These are phyloP conservation scores for Drosophila longiperda DNA, from an alignment of 2,888 invertebrate genomes.

Conservation along the genomic window DNA sequence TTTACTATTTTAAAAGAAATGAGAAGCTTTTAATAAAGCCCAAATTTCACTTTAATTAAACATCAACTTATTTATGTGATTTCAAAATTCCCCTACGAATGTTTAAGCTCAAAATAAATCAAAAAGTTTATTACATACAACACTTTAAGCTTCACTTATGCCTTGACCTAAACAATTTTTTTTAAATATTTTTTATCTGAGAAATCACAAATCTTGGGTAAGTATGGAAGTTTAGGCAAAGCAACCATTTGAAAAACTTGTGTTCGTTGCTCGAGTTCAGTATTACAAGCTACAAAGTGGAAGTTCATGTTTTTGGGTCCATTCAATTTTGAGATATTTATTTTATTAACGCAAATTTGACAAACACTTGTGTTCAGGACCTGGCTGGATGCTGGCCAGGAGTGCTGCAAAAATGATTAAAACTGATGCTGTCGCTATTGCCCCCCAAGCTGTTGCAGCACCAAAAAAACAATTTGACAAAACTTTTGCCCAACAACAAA, in stretches of 20 bases:
- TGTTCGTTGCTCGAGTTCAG: constrained; percentile 14
- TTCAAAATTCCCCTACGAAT: neutral
- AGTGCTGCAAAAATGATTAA: constrained; percentile 58
- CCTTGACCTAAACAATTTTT: neutral
- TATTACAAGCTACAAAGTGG: constrained; percentile 15
- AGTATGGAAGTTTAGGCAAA: constrained; percentile 1
- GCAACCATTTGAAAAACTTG: constrained; percentile 23
- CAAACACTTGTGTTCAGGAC: constrained; percentile 30
- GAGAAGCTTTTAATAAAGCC: neutral
- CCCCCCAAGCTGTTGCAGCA: constrained; percentile 67
- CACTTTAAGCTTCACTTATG: neutral
- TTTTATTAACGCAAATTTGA: constrained; percentile 53
- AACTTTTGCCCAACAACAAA: constrained; percentile 32
- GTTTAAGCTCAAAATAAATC: neutral
- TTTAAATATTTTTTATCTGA: neutral
- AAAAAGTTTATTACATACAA: neutral
- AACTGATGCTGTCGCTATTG: constrained; percentile 57
- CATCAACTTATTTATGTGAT: neutral
- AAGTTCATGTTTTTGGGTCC: constrained; percentile 19
- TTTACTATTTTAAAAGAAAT: neutral
- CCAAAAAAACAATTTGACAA: constrained; percentile 50
- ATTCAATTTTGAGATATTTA: constrained; percentile 44
- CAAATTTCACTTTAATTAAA: neutral
- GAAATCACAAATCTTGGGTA: neutral
- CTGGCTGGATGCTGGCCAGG: neutral